Evolutionary conservation across 1,140 invertebrate species (phyloP).

Genomic region (Dendroctonus valens): DNA sequence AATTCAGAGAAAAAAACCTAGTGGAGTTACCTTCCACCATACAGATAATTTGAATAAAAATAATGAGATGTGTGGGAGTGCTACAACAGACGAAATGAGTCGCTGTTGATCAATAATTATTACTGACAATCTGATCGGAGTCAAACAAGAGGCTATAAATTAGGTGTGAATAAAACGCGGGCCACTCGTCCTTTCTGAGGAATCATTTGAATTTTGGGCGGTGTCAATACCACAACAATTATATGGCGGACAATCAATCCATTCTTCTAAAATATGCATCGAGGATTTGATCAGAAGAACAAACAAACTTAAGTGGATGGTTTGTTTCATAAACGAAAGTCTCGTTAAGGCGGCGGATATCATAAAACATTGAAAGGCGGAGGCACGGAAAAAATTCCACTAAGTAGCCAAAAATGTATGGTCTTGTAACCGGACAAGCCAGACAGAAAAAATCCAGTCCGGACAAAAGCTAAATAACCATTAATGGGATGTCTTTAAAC

Average conservation of each 20-base stretch:
- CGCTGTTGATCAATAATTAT: constrained; percentile 5
- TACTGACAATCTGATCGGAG: constrained; percentile 8
- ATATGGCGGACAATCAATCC: too few relatives aligned
- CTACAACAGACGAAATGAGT: not conserved
- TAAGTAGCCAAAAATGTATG: constrained; percentile 21
- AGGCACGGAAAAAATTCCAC: not conserved
- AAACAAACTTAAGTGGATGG: too few relatives aligned
- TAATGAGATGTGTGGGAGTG: too few relatives aligned
- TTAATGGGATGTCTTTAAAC: constrained; percentile 31
- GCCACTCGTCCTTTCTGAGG: too few relatives aligned
- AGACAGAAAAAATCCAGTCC: constrained; percentile 14
- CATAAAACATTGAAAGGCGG: not conserved
- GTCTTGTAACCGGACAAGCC: constrained; percentile 9
- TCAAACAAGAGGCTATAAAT: constrained; percentile 5
- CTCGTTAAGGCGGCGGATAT: not conserved
- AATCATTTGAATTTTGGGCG: too few relatives aligned
- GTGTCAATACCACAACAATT: too few relatives aligned
- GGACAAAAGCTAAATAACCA: constrained; percentile 30
- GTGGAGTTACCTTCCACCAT: too few relatives aligned
- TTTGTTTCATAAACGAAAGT: too few relatives aligned
- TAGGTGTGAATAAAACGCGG: not conserved
- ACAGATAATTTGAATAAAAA: too few relatives aligned
- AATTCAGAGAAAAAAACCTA: too few relatives aligned
- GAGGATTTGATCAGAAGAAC: too few relatives aligned
- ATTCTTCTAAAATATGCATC: too few relatives aligned